phyloP scores from a whole-genome alignment of 2,113 vertebrate genomes.

The Manacus vitellinus region DNA sequence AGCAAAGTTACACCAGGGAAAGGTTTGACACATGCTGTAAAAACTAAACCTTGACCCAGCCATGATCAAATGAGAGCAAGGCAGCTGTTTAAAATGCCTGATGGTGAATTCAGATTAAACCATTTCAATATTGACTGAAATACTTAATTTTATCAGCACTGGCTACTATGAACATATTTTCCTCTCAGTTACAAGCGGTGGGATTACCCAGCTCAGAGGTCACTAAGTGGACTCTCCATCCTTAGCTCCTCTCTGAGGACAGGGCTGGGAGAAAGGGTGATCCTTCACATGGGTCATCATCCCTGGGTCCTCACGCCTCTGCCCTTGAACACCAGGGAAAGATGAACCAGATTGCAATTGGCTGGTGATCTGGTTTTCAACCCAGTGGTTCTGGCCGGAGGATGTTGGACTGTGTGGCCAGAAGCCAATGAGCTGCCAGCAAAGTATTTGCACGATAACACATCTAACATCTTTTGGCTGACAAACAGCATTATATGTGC shows the following conservation, averaged over 20 bases:
- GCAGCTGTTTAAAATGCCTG: background rate
- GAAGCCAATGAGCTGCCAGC: background rate
- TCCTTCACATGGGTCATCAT: background rate
- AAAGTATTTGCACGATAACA: background rate
- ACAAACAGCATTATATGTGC: background rate
- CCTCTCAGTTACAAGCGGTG: background rate
- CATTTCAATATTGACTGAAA: slow-evolving; percentile 8
- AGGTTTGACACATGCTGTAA: background rate
- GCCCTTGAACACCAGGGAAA: background rate
- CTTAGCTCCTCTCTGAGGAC: background rate
- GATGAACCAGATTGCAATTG: background rate
- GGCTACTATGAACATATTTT: background rate
- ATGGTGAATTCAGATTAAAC: background rate
- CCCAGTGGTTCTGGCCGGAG: background rate
- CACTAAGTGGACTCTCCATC: background rate
- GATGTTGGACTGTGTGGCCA: background rate
- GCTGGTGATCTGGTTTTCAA: background rate
- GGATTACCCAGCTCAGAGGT: background rate
- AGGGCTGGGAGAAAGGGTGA: background rate
- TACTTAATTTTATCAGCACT: background rate
- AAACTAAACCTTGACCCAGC: background rate
- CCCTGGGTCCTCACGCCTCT: background rate
- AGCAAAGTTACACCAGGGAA: background rate
- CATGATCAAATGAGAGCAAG: background rate
- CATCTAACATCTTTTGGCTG: background rate